A percentile compares a stretch with the other conserved stretches of the same genome.
Evolutionary conservation across 1,140 invertebrate species (phyloP).

Genomic region (Spodoptera frugiperda): DNA sequence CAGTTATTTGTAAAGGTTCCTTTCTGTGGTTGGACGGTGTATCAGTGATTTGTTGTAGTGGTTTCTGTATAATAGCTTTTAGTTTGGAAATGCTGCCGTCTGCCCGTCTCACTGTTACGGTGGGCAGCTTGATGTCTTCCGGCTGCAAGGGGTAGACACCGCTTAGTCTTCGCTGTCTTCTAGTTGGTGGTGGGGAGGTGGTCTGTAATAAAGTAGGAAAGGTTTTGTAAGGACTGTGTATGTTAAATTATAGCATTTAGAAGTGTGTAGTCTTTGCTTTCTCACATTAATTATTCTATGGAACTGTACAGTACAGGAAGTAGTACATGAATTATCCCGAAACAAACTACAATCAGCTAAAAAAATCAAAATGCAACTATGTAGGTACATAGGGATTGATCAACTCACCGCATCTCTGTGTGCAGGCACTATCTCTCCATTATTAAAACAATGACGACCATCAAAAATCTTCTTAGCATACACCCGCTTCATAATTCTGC

Average conservation of each 20-base stretch:
- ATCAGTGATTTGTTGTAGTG: constrained; percentile 6
- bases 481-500: neutral
- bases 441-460: neutral
- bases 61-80: constrained; percentile 64
- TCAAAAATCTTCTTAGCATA: constrained; percentile 4
- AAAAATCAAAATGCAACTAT: no score
- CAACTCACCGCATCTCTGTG: constrained; percentile 1
- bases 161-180: constrained; percentile 58
- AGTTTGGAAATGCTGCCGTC: constrained; percentile 67
- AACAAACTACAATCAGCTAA: no score
- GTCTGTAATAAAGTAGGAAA: neutral
- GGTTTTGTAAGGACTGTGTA: no score
- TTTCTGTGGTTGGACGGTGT: constrained; percentile 2
- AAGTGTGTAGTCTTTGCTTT: no score
- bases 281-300: no score
- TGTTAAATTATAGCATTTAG: no score
- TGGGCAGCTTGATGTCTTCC: constrained; percentile 28
- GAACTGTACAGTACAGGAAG: no score
- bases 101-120: constrained; percentile 53
- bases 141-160: constrained; percentile 62
- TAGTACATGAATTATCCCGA: no score
- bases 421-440: neutral
- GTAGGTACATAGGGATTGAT: neutral
- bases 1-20: constrained; percentile 7
- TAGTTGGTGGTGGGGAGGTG: constrained; percentile 39